Percentiles rank a stretch among this genome's conserved stretches.
These are phyloP conservation scores for Eupithecia insigniata DNA, from an alignment of 2,888 invertebrate genomes.

Conservation along the genomic window DNA sequence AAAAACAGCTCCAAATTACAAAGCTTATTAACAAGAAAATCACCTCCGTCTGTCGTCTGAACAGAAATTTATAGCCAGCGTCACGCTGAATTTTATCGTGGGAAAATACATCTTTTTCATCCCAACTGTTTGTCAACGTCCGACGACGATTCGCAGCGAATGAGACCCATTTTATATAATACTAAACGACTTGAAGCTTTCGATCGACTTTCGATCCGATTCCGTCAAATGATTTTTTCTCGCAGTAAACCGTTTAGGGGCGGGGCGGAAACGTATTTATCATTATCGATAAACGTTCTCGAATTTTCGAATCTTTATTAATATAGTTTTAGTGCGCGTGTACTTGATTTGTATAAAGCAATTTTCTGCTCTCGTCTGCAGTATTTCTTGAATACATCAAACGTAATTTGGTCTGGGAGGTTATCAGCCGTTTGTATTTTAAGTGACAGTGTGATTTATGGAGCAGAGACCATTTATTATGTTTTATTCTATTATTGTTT, in stretches of 20 bases:
- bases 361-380: slow-evolving; percentile 13
- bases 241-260: slow-evolving; percentile 36
- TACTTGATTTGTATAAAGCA: slow-evolving; percentile 24
- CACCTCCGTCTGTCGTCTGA: slow-evolving; percentile 48
- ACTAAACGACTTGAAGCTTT: slow-evolving; percentile 57
- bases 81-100: slow-evolving; percentile 74
- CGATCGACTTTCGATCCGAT: slow-evolving; percentile 45
- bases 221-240: slow-evolving; percentile 54
- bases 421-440: neutral
- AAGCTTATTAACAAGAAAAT: slow-evolving; percentile 48
- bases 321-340: slow-evolving; percentile 19
- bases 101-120: slow-evolving; percentile 79
- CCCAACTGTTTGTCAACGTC: slow-evolving; percentile 78
- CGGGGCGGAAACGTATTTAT: slow-evolving; percentile 34
- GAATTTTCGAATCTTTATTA: slow-evolving; percentile 12
- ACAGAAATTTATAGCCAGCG: slow-evolving; percentile 56
- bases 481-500: slow-evolving; percentile 10
- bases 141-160: slow-evolving; percentile 67
- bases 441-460: slow-evolving; percentile 14
- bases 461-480: slow-evolving; percentile 6
- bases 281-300: slow-evolving; percentile 36
- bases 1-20: slow-evolving; percentile 35
- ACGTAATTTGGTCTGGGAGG: slow-evolving; percentile 8
- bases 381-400: slow-evolving; percentile 2
- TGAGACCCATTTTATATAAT: slow-evolving; percentile 71